Percentiles rank a stretch among this genome's conserved stretches.
These are phyloP conservation scores for Allophyes oxyacanthae DNA, from an alignment of 2,888 invertebrate genomes.

Conservation along the genomic window DNA sequence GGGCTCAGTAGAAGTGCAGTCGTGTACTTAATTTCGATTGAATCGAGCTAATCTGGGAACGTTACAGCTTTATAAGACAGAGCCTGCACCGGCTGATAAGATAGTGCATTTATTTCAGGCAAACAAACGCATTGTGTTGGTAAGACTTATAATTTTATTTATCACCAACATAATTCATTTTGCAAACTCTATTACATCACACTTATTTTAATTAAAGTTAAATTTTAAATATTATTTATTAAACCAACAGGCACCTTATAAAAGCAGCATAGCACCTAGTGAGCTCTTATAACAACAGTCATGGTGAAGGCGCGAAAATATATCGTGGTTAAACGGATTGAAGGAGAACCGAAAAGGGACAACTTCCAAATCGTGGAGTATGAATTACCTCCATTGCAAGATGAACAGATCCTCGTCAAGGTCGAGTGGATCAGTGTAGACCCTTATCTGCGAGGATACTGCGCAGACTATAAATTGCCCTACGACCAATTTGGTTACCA, in stretches of 20 bases:
- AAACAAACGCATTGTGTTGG: neutral
- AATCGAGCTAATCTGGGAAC: constrained; percentile 1
- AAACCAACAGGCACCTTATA: too few species aligned
- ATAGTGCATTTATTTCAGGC: neutral
- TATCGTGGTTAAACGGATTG: constrained; percentile 82
- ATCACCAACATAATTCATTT: too few species aligned
- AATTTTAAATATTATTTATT: too few species aligned
- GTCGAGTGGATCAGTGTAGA: constrained; percentile 69
- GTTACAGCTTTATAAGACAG: neutral
- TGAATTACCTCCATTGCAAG: constrained; percentile 67
- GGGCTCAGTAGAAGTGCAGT: neutral
- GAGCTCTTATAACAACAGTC: neutral
- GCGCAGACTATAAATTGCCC: constrained; percentile 50
- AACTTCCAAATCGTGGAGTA: constrained; percentile 90
- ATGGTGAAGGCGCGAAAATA: constrained; percentile 86
- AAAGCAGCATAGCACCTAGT: too few species aligned
- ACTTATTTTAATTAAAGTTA: too few species aligned
- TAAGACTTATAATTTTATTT: neutral
- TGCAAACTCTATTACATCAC: too few species aligned
- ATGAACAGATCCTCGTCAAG: constrained; percentile 69
- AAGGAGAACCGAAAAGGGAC: constrained; percentile 86
- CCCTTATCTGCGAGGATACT: constrained; percentile 60
- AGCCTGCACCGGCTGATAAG: neutral
- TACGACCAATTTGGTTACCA: constrained; percentile 70
- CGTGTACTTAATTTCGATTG: neutral